Evolutionary conservation across 1,140 invertebrate genomes (phyloP), one percentile per base, ranked within the genome.

Genomic region (Ceratosolen fusciceps): DNA sequence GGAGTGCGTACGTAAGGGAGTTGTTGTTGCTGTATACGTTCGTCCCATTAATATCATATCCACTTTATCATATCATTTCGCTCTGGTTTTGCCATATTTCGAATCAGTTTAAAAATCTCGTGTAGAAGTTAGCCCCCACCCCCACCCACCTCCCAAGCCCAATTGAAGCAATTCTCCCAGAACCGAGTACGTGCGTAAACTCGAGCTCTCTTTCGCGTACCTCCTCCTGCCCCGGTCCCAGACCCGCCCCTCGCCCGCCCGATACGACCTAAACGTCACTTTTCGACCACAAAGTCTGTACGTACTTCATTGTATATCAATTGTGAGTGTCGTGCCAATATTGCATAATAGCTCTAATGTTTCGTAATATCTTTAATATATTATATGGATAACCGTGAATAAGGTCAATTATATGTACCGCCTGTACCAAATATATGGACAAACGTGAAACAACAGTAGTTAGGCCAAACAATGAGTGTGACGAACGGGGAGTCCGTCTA

Each of bases 381-480:
- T 70, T 77, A 80, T 74, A 78, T 74, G 77, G 73, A 81, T 77
- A 77, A 58, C 74, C 62, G 68, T 79, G 24, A 79, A 82, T 62
- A 70, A 21, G 54, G 31, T 72, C 39, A 78, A 84, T 60, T 83
- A n/a, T n/a, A n/a, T 47, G 37, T 81, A 52, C 81, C 29, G 81
- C 62, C 34, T 72, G 62, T 79, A 82, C 58, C 70, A 37, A 83
- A 75, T 77, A 70, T 74, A n/a, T n/a, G 81, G 81, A 82, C 70
- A 80, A 80, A 84, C 56, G 37, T 81, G 77, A 84, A 83, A 82
- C 78, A 82, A 83, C 78, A 80, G 80, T 80, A 83, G 68, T 85
- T 85, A 85, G 83, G 84, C 82, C 83, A 85, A 84, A 83, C 80
- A 82, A 80, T 80, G 73, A 72, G 52, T 80, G 58, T 73, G 65